These are phyloP conservation scores for Sebastes schlegelii DNA, from an alignment of 2,113 vertebrate species.

Conservation along the genomic window DNA sequence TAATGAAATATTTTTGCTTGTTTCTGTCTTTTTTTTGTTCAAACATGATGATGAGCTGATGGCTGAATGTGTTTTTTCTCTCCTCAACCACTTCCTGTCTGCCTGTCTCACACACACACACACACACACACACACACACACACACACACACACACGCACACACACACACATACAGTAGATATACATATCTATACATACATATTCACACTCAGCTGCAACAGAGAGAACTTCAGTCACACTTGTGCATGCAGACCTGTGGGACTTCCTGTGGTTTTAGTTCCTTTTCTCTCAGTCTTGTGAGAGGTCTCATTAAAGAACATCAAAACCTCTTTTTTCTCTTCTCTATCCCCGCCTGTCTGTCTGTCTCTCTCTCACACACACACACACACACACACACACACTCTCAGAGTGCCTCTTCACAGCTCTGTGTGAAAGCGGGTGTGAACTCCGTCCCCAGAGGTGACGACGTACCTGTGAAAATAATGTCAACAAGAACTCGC, in stretches of 20 bases:
- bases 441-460: constrained; percentile 17
- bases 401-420: not conserved
- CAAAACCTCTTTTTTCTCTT: not conserved
- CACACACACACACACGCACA: too few species aligned
- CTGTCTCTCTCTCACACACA: not conserved
- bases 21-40: too few species aligned
- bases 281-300: constrained; percentile 17
- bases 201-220: too few species aligned
- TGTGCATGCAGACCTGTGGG: not conserved
- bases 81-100: too few species aligned
- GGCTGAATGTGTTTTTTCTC: too few species aligned
- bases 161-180: too few species aligned
- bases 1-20: too few species aligned
- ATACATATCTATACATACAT: too few species aligned
- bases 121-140: too few species aligned
- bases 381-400: not conserved
- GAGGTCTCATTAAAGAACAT: constrained; percentile 34
- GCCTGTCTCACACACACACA: too few species aligned
- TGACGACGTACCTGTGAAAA: not conserved
- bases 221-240: too few species aligned
- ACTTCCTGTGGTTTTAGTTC: constrained; percentile 21
- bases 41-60: too few species aligned
- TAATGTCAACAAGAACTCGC: not conserved
- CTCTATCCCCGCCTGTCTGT: fast-evolving
- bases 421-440: not conserved